These are phyloP conservation scores for Xerus rutilus DNA, from an alignment of 2,797 vertebrate species.

Conservation along the genomic window DNA sequence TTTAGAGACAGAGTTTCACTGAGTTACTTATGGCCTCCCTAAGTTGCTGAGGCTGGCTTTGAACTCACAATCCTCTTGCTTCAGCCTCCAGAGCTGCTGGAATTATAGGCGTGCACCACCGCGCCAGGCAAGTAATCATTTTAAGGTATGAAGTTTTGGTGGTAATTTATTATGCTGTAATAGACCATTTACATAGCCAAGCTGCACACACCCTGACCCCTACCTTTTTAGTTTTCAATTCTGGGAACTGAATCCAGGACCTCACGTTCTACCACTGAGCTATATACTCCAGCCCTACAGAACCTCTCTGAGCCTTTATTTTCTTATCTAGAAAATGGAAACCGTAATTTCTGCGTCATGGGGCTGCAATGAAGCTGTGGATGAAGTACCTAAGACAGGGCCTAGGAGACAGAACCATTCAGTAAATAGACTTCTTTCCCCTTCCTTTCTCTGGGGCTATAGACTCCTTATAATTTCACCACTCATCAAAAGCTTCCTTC, in stretches of 20 bases:
- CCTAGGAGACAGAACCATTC: not conserved
- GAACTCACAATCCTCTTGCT: no score
- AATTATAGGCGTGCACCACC: no score
- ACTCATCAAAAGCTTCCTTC: not conserved
- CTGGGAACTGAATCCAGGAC: not conserved
- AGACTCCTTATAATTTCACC: not conserved
- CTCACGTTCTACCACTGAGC: not conserved
- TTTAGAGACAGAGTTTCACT: no score
- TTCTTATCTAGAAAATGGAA: slow-evolving; percentile 41
- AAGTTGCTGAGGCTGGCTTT: no score
- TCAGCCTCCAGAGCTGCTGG: no score
- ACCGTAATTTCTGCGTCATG: not conserved
- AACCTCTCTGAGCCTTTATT: not conserved
- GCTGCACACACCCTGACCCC: not conserved
- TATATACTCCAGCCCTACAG: no score
- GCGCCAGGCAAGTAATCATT: no score
- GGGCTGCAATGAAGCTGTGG: not conserved
- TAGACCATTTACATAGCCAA: not conserved
- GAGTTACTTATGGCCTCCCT: no score
- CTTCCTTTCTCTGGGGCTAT: not conserved
- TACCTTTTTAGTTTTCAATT: not conserved
- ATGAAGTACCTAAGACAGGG: not conserved
- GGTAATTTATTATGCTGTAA: not conserved
- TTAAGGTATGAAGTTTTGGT: not conserved
- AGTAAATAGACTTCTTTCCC: not conserved